Evolutionary conservation across 2,113 vertebrate genomes (phyloP).

Genomic region (Oreochromis niloticus): DNA sequence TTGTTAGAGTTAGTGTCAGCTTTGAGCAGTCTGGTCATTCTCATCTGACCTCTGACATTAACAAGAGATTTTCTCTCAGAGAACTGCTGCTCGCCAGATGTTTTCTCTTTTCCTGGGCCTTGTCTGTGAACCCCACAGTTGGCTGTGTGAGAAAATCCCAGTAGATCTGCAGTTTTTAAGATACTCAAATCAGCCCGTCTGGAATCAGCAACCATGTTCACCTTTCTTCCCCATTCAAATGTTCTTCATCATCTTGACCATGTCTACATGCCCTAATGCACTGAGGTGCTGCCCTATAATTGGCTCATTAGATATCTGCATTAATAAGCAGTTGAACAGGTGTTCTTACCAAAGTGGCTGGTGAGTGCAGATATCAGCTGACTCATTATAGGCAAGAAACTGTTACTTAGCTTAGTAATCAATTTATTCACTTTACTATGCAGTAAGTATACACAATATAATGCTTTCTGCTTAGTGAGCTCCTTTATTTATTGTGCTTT

Average conservation of each 20-base stretch:
- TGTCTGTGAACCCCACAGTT: not conserved
- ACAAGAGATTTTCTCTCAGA: not conserved
- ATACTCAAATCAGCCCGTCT: not conserved
- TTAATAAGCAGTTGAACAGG: not conserved
- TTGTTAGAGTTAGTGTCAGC: not conserved
- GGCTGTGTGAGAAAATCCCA: not conserved
- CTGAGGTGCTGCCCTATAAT: not conserved
- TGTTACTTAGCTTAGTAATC: not conserved
- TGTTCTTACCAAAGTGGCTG: not conserved
- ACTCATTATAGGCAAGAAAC: not conserved
- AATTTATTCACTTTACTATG: accelerated
- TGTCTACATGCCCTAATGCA: not conserved
- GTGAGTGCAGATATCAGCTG: not conserved
- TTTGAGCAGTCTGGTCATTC: not conserved
- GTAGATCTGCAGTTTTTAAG: not conserved
- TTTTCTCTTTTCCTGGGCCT: not conserved
- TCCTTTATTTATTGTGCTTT: not conserved
- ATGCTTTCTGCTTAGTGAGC: not conserved
- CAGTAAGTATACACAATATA: not conserved
- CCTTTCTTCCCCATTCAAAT: not conserved
- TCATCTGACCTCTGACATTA: not conserved
- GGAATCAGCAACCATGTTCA: not conserved
- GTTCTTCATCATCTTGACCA: not conserved
- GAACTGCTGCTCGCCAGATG: not conserved
- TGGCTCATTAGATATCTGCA: not conserved